These are phyloP conservation scores for Cichlasoma orientale DNA, from an alignment of 2,797 vertebrate species.

Conservation along the genomic window DNA sequence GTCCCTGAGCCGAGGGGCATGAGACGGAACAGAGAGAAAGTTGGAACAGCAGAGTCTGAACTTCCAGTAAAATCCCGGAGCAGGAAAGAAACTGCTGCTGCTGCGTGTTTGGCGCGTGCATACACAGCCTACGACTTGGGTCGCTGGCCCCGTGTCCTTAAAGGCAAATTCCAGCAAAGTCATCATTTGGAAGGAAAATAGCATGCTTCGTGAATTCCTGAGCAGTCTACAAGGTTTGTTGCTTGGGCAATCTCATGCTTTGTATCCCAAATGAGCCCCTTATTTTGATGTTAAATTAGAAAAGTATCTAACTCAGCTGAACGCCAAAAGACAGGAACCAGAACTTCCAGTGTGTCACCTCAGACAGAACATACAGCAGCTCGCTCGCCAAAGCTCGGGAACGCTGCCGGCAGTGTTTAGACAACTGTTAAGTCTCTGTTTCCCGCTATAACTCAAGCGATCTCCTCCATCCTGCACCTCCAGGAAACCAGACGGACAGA, in stretches of 20 bases:
- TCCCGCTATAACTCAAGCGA: slow-evolving; percentile 74
- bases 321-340: slow-evolving; percentile 57
- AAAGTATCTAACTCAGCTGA: not conserved
- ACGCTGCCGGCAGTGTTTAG: slow-evolving; percentile 80
- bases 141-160: slow-evolving; percentile 43
- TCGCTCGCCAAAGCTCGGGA: slow-evolving; percentile 64
- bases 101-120: slow-evolving; percentile 44
- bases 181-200: slow-evolving; percentile 53
- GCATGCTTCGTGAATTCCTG: slow-evolving; percentile 31
- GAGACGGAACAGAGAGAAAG: slow-evolving; percentile 4
- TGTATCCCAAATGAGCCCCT: slow-evolving; percentile 3
- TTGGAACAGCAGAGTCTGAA: slow-evolving; percentile 16
- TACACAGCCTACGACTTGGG: slow-evolving; percentile 26
- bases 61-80: slow-evolving; percentile 38
- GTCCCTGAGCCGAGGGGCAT: not conserved
- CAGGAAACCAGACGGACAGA: slow-evolving; percentile 3
- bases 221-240: slow-evolving; percentile 40
- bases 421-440: slow-evolving; percentile 71
- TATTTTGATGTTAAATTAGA: slow-evolving; percentile 2
- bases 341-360: slow-evolving; percentile 51
- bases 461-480: slow-evolving; percentile 32
- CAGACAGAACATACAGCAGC: slow-evolving; percentile 61
- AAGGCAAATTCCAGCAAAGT: slow-evolving; percentile 61
- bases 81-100: slow-evolving; percentile 9
- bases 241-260: slow-evolving; percentile 7